phyloP scores from a whole-genome alignment of 2,888 invertebrate species.

The Drosophila kanekoi region DNA sequence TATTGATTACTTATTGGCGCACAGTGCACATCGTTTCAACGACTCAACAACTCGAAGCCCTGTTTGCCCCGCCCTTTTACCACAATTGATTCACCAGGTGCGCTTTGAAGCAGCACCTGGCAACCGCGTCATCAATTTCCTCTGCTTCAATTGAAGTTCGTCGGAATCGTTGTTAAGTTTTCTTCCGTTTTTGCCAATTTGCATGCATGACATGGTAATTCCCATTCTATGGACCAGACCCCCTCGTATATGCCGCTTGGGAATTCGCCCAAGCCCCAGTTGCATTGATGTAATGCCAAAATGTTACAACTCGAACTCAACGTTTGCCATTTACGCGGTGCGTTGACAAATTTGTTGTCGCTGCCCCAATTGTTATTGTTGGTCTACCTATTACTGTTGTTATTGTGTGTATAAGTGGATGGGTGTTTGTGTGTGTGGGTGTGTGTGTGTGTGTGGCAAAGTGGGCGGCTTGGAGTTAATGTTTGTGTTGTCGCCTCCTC shows the following conservation, averaged over 20 bases:
- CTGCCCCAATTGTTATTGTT: slow-evolving; percentile 37
- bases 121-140: slow-evolving; percentile 52
- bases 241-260: background rate
- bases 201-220: slow-evolving; percentile 43
- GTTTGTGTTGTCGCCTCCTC: slow-evolving; percentile 6
- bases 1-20: slow-evolving; percentile 10
- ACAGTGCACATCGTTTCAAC: background rate
- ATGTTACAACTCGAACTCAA: slow-evolving; percentile 41
- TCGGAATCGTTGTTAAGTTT: slow-evolving; percentile 26
- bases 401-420: slow-evolving; percentile 12
- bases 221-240: slow-evolving; percentile 1
- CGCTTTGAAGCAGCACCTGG: slow-evolving; percentile 19
- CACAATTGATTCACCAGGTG: slow-evolving; percentile 16
- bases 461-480: slow-evolving; percentile 22
- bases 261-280: background rate
- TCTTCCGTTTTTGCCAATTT: slow-evolving; percentile 47
- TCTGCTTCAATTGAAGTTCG: slow-evolving; percentile 36
- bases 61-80: background rate
- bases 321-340: slow-evolving; percentile 44
- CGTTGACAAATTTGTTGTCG: slow-evolving; percentile 69
- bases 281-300: slow-evolving; percentile 63
- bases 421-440: slow-evolving; percentile 17
- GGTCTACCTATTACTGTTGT: slow-evolving; percentile 20
- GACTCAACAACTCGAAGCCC: background rate
- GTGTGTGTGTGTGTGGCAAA: slow-evolving; percentile 10